Evolutionary conservation across 2,797 vertebrate species (phyloP), one percentile per base, ranked within the genome.

Genomic region (Hirundo rustica): DNA sequence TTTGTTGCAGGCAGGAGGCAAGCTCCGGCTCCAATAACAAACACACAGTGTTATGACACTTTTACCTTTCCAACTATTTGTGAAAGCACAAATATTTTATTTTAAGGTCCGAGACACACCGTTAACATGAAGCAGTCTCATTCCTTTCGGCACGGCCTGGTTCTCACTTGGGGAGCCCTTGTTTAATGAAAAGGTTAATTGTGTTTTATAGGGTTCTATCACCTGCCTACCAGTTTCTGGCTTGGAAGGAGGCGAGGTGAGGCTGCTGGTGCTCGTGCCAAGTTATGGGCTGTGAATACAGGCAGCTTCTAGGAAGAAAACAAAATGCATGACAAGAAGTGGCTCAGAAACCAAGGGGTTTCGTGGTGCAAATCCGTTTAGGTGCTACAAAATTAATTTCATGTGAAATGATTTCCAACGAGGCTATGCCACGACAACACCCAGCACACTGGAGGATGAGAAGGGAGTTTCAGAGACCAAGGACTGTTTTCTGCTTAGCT

Each of bases 61-160:
- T 97, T 95, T 98, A 98, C 98, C 98, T 98, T 98, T 97, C 98
- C 97, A 98, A 97, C 96, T 98, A 98, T 98, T 98, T 98, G 98
- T 97, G 97, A 93, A 95, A 97, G 98, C 96, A 95, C 98, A 98
- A 98, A 98, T 98, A 98, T 98, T 98, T 98, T 98, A 98, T 97
- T 95, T 98, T 96, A 97, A 98, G 92, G 94, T 96, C 97, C 93
- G 96, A 97, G 98, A 97, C 96, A 68, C 17, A 86, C 93, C 19
- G 95, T 97, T 98, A 98, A 98, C 97, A 98, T 97, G 98, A 97
- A 98, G 96, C 98, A 98, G 98, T 57, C 88, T 89, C 96, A 81
- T 96, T 96, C 93, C 96, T 97, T 97, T 97, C 96, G 87, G 91
- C 88, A 62, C 2, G 8, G 96, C 80, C 96, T 94, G 97, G 85